Evolutionary conservation across 2,797 vertebrate species (phyloP).

Genomic region (Ammospiza maritima): DNA sequence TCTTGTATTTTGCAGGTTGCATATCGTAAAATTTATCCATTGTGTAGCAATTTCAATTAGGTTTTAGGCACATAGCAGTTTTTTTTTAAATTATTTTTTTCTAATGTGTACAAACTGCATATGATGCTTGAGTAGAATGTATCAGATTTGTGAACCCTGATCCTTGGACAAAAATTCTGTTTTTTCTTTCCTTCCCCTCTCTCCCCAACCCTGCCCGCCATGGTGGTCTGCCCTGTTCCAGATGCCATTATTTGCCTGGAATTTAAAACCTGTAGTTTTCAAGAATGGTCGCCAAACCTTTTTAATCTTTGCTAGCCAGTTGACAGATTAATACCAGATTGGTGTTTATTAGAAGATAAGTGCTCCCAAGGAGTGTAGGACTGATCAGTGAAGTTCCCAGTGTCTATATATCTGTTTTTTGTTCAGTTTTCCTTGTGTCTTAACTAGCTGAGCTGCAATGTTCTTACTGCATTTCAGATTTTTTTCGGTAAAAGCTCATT

Average conservation of each 20-base stretch:
- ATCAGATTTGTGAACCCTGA: neutral
- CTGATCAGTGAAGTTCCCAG: neutral
- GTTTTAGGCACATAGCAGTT: neutral
- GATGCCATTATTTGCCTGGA: neutral
- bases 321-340: neutral
- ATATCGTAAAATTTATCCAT: neutral
- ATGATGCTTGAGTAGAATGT: neutral
- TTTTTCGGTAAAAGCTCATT: neutral
- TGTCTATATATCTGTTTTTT: neutral
- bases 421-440: neutral
- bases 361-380: neutral
- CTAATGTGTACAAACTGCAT: neutral
- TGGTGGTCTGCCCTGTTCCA: neutral
- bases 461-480: neutral
- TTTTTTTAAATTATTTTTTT: neutral
- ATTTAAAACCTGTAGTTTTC: neutral
- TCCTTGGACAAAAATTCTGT: neutral
- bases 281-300: neutral
- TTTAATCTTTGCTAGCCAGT: neutral
- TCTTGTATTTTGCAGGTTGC: slow-evolving; percentile 27
- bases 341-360: neutral
- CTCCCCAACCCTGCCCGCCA: accelerated
- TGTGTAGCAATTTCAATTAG: slow-evolving; percentile 26
- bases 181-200: neutral
- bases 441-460: neutral